Conservation (phyloP, 2,113 vertebrate species). For the Hirundichthys speculiger region DNA sequence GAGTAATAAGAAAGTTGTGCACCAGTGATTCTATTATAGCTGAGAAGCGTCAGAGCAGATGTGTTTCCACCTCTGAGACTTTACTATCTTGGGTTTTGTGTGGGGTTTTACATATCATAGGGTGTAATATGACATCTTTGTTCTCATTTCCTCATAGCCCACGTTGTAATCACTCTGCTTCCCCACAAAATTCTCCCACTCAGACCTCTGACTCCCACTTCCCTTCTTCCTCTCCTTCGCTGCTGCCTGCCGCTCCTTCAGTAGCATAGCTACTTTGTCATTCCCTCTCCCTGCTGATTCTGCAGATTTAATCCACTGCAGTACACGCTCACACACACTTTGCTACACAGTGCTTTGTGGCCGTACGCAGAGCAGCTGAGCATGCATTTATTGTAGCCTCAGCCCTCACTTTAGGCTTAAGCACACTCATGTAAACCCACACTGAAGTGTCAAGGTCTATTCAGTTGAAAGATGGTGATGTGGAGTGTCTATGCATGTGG, state of each 20-base stretch:
- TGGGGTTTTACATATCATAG: slow-evolving; percentile 10
- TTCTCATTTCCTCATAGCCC: slow-evolving; percentile 50
- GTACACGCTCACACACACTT: slow-evolving; percentile 12
- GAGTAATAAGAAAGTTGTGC: neutral
- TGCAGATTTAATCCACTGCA: slow-evolving; percentile 44
- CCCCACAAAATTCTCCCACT: slow-evolving; percentile 57
- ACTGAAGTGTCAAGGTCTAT: slow-evolving; percentile 8
- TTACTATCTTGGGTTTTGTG: slow-evolving; percentile 11
- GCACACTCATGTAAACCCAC: slow-evolving; percentile 22
- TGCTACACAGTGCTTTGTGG: slow-evolving; percentile 37
- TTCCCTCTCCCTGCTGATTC: slow-evolving; percentile 51
- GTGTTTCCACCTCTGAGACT: slow-evolving; percentile 1
- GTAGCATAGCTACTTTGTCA: slow-evolving; percentile 43
- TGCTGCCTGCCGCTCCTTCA: slow-evolving; percentile 28
- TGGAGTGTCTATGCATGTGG: slow-evolving; percentile 17
- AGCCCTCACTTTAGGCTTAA: slow-evolving; percentile 20
- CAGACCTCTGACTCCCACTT: slow-evolving; percentile 62
- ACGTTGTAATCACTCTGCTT: slow-evolving; percentile 34
- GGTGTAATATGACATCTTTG: slow-evolving; percentile 39
- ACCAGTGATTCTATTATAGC: neutral
- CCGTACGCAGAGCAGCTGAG: slow-evolving; percentile 53
- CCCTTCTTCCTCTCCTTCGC: slow-evolving; percentile 21
- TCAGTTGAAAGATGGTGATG: slow-evolving; percentile 27
- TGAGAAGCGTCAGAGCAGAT: neutral
- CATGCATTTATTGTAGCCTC: slow-evolving; percentile 36